Evolutionary conservation across 2,888 invertebrate genomes (phyloP).

Genomic region (Trichacis sp.): DNA sequence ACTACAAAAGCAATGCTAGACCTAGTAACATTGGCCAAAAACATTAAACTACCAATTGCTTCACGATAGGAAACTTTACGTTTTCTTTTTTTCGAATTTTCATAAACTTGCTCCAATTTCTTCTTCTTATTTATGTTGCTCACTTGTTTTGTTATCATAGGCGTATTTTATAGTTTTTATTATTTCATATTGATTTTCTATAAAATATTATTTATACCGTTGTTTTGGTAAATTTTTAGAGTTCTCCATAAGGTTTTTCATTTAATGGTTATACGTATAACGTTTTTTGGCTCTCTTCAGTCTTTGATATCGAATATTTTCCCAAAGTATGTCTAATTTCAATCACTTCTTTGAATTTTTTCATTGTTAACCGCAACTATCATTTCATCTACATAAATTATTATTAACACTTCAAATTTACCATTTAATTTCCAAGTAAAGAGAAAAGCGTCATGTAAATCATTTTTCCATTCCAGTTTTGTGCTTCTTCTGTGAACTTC

Average conservation of each 20-base stretch:
- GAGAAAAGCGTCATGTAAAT: no score
- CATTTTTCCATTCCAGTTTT: no score
- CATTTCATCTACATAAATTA: constrained; percentile 27
- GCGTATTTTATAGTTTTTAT: constrained; percentile 29
- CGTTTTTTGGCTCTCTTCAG: no score
- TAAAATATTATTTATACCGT: no score
- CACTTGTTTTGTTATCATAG: constrained; percentile 34
- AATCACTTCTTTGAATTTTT: constrained; percentile 29
- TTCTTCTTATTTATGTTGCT: neutral
- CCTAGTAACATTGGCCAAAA: no score
- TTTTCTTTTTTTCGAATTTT: no score
- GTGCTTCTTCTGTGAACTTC: no score
- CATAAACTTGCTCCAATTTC: constrained; percentile 8
- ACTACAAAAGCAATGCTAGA: constrained; percentile 30
- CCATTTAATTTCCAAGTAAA: no score
- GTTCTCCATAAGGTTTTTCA: constrained; percentile 35
- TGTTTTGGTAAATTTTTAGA: constrained; percentile 13
- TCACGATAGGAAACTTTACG: constrained; percentile 39
- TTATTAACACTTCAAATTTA: constrained; percentile 43
- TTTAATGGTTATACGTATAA: no score
- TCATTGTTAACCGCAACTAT: constrained; percentile 36
- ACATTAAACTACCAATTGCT: constrained; percentile 38
- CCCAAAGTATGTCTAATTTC: constrained; percentile 35
- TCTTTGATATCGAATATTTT: constrained; percentile 43
- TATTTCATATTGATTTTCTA: no score